Evolutionary conservation across 2,888 invertebrate genomes (phyloP).

Genomic region (Sarcophaga variegata): DNA sequence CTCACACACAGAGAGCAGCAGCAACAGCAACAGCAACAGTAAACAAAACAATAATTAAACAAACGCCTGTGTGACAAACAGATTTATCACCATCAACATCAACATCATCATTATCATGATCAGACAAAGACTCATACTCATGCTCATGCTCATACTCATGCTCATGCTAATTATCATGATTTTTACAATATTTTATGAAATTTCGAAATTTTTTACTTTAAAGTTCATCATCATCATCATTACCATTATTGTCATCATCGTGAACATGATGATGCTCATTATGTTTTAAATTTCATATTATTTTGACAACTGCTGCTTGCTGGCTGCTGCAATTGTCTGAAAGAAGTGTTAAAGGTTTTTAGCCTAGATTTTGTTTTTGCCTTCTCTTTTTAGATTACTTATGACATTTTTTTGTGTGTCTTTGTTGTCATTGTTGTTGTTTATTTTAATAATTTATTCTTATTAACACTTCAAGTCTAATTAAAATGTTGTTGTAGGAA

Average conservation of each 20-base stretch:
- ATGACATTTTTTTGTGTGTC: slow-evolving; percentile 33
- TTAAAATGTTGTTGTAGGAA: neutral
- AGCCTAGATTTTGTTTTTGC: slow-evolving; percentile 37
- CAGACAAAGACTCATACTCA: neutral
- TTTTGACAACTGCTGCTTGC: neutral
- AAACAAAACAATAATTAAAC: neutral
- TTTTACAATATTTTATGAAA: neutral
- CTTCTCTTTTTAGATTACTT: neutral
- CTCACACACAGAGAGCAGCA: neutral
- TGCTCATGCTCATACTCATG: neutral
- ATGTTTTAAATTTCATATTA: neutral
- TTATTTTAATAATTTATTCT: neutral
- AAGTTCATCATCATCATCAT: neutral
- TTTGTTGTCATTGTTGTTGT: neutral
- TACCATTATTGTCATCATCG: neutral
- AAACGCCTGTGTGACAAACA: neutral
- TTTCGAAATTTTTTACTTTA: neutral
- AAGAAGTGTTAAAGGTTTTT: slow-evolving; percentile 55
- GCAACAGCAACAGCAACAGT: neutral
- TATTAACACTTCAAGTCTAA: neutral
- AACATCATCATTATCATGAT: neutral
- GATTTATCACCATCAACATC: neutral
- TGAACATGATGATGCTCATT: neutral
- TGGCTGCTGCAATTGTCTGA: neutral
- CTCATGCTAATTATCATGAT: neutral